phyloP scores from a whole-genome alignment of 2,113 vertebrate species.

The Entosphenus tridentatus region DNA sequence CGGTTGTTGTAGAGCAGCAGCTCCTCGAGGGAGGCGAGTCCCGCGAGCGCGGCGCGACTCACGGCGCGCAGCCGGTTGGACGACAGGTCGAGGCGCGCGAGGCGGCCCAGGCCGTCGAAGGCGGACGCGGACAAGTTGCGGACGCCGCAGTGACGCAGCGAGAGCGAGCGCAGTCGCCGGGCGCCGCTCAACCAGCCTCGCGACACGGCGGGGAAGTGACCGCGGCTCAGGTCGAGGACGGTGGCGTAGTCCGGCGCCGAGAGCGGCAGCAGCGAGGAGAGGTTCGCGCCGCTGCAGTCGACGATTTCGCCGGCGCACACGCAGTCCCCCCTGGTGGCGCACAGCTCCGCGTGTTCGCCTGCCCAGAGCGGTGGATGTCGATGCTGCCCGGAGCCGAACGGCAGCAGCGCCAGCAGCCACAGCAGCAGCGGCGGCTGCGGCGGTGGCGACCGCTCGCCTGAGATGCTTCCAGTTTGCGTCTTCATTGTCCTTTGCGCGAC shows the following conservation, averaged over 20 bases:
- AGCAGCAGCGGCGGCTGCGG: slow-evolving; percentile 12
- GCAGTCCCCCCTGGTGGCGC: slow-evolving; percentile 26
- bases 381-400: slow-evolving; percentile 11
- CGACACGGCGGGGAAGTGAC: neutral
- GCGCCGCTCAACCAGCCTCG: slow-evolving; percentile 29
- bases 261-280: slow-evolving; percentile 31
- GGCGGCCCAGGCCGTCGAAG: slow-evolving; percentile 36
- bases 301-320: slow-evolving; percentile 61
- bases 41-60: slow-evolving; percentile 23
- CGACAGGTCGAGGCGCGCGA: slow-evolving; percentile 68
- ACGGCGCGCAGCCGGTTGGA: slow-evolving; percentile 42
- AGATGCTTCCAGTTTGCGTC: no score
- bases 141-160: slow-evolving; percentile 47
- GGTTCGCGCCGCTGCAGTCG: slow-evolving; percentile 39
- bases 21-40: slow-evolving; percentile 34
- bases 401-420: slow-evolving; percentile 9
- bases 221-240: slow-evolving; percentile 59
- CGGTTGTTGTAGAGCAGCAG: slow-evolving; percentile 48
- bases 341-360: neutral
- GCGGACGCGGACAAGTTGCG: slow-evolving; percentile 19
- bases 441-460: slow-evolving; percentile 9
- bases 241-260: slow-evolving; percentile 25
- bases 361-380: neutral
- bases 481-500: no score
- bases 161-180: slow-evolving; percentile 32